Percentiles rank a stretch among this genome's conserved stretches.
Conservation (phyloP, 2,888 invertebrate species). For the Eristalinus aeneus region DNA sequence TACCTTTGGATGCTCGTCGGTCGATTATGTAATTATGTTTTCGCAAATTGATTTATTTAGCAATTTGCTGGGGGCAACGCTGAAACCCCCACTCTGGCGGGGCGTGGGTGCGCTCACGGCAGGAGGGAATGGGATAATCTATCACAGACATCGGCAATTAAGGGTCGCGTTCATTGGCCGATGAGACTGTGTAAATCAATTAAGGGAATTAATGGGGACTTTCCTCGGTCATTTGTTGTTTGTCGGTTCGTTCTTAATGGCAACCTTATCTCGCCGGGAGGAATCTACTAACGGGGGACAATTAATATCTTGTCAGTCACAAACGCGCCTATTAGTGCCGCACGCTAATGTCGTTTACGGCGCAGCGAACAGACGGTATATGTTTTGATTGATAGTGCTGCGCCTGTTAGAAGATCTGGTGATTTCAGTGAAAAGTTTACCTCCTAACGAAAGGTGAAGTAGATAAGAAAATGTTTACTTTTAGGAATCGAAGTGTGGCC, state of each 20-base stretch:
- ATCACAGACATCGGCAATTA: conserved; percentile 34
- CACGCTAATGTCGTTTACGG: no score
- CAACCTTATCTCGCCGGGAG: neutral
- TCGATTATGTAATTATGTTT: neutral
- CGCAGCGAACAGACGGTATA: no score
- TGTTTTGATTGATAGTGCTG: no score
- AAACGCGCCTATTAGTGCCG: neutral
- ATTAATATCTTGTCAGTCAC: neutral
- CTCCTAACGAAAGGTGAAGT: no score
- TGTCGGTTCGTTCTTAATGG: neutral
- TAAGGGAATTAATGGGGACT: conserved; percentile 10
- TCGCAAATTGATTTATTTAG: neutral
- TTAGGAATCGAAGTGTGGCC: no score
- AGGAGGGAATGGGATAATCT: conserved; percentile 2
- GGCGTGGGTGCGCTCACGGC: neutral
- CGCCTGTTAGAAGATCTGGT: no score
- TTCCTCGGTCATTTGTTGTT: neutral
- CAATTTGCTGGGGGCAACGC: neutral
- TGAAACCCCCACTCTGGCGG: neutral
- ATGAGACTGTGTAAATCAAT: conserved; percentile 39
- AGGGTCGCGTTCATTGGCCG: conserved; percentile 15
- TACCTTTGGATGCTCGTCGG: neutral
- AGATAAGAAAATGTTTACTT: no score
- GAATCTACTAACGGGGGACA: neutral
- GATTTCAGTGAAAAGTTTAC: no score